Evolutionary conservation across 2,888 invertebrate species (phyloP).

Genomic region (Loripinus fragilis): DNA sequence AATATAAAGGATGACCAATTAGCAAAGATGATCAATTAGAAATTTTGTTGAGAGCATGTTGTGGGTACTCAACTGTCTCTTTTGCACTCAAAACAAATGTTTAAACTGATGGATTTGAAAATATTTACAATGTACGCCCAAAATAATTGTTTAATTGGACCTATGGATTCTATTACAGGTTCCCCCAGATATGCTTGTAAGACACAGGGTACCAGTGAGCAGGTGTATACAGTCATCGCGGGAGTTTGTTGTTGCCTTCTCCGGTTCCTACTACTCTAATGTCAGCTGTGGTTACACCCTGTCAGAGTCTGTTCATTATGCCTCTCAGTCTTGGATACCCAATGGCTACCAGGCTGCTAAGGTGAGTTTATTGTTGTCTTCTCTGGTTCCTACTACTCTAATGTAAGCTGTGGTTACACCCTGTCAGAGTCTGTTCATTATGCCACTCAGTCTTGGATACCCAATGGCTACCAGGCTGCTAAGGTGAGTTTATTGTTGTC

Average conservation of each 20-base stretch:
- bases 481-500: conserved; percentile 89
- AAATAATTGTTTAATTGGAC: no score
- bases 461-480: conserved; percentile 89
- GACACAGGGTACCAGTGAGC: conserved; percentile 91
- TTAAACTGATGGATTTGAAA: no score
- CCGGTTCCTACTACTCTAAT: conserved; percentile 94
- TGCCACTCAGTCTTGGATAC: conserved; percentile 92
- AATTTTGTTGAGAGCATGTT: no score
- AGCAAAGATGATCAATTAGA: no score
- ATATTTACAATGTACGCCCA: no score
- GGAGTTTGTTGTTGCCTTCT: conserved; percentile 95
- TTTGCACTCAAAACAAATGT: no score
- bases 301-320: conserved; percentile 96
- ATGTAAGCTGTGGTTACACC: conserved; percentile 93
- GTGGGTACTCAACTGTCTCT: no score
- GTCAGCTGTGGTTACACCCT: conserved; percentile 94
- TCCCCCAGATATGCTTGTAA: conserved; percentile 90
- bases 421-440: conserved; percentile 97
- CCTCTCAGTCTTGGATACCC: conserved; percentile 91
- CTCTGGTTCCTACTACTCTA: conserved; percentile 94
- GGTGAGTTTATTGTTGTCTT: conserved; percentile 90
- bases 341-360: conserved; percentile 89
- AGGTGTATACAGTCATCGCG: conserved; percentile 93
- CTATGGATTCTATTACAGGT: conserved; percentile 85
- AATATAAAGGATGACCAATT: no score